These are phyloP conservation scores for Hydra vulgaris DNA, from an alignment of 30 jellyfish, hydroid and myxozoan genomes.

Conservation along the genomic window DNA sequence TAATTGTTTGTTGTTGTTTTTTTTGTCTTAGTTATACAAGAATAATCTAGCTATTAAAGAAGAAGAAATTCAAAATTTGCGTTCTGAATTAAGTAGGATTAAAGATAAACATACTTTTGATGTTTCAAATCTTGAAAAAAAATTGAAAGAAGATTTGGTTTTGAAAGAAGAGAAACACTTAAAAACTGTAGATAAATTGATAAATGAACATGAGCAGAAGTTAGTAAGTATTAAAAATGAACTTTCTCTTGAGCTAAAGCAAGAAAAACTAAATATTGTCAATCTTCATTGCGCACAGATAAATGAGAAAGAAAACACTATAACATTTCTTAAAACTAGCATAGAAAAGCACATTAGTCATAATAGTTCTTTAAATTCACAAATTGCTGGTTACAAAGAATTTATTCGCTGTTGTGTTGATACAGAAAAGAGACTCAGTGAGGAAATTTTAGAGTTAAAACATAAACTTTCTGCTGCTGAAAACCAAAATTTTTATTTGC, in stretches of 20 bases:
- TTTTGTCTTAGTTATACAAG: neutral
- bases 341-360: neutral
- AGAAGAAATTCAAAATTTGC: conserved; percentile 9
- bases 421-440: neutral
- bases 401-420: no score
- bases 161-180: neutral
- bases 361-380: neutral
- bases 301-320: neutral
- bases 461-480: neutral
- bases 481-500: no score
- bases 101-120: neutral
- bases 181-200: neutral
- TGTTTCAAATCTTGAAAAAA: neutral
- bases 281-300: neutral
- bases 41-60: neutral
- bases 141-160: neutral
- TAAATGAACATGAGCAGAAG: conserved; percentile 12
- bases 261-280: neutral
- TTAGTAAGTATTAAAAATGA: conserved; percentile 2
- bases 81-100: neutral
- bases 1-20: neutral
- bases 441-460: neutral
- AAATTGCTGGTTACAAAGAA: neutral
- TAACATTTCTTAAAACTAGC: neutral
- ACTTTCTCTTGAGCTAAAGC: conserved; percentile 11